Base-by-base conservation (phyloP, 2,888 invertebrate genomes). In the Macrophya annulata region DNA sequence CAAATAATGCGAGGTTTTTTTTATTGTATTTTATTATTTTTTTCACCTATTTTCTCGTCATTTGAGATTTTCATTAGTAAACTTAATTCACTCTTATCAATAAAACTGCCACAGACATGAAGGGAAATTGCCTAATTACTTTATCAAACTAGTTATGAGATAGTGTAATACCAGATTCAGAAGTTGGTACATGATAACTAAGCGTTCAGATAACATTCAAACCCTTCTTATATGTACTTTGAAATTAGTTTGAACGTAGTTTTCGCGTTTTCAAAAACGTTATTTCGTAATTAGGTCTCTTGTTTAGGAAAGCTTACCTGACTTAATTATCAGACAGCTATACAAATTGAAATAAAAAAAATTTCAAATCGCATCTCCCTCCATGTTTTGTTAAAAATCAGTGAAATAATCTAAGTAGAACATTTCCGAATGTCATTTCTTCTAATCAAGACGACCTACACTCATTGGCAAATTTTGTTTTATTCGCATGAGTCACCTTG, bases 141-240 rank as follows among this genome's bases (percentile, higher is more conserved):
- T 51, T 12, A 76, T 79, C 1, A 79, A 79, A 37, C 59, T 37
- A 59, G 77, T 55, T 59, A 79, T 37, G 59, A 55, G 59, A 79
- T 31, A 55, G 21, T 43, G 48, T 10, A 48, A 10, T n/a, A 48
- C n/a, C 17, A 71, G 15, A 37, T 40, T 17, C 71, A 40, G n/a
- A 17, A 71, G 40, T 62, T 9, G 25, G 48, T 48, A 62, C 12
- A 12, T 12, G 25, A 62, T 62, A 21, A 21, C 25, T 62, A 25
- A 62, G 62, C 4, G 25, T 62, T 21, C 25, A 25, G 62, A 62
- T 25, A 12, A 10, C 62, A 25, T 25, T 62, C 62, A 12, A 21
- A 12, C 25, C 12, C 10, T 25, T 21, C 10, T 25, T 10, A 62
- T 10, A 62, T n/a, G n/a, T 9, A 31, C 31, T 71, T 71, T 15